Evolutionary conservation across 2,888 invertebrate species (phyloP).

Genomic region (Cephus pulcher): DNA sequence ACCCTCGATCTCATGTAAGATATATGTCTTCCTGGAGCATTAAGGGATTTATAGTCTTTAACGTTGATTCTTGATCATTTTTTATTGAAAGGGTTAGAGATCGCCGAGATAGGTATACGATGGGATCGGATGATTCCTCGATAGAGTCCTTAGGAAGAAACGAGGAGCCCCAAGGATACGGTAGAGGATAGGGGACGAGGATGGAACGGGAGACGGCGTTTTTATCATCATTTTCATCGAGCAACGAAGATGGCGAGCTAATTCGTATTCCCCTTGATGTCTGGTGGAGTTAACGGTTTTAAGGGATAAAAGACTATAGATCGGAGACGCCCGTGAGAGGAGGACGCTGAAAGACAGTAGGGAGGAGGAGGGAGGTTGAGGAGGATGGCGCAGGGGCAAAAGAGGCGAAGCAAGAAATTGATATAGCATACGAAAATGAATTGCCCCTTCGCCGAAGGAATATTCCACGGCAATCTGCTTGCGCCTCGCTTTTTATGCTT

Average conservation of each 20-base stretch:
- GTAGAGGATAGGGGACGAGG: neutral
- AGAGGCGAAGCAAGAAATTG: constrained; percentile 65
- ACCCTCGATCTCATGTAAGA: neutral
- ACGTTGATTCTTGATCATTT: neutral
- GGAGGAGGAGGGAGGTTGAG: constrained; percentile 27
- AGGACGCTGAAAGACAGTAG: constrained; percentile 22
- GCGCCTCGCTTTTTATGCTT: constrained; percentile 59
- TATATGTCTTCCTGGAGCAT: neutral
- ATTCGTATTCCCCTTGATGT: constrained; percentile 65
- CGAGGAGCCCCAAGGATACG: neutral
- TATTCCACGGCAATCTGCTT: constrained; percentile 65
- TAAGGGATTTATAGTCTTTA: neutral
- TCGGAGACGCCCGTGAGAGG: constrained; percentile 44
- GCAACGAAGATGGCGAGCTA: constrained; percentile 55
- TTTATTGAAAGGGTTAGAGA: neutral
- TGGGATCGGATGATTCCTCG: neutral
- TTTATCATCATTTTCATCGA: constrained; percentile 50
- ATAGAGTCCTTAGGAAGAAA: neutral
- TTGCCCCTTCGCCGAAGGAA: constrained; percentile 63
- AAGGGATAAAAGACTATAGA: constrained; percentile 64
- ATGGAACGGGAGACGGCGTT: constrained; percentile 23
- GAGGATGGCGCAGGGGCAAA: constrained; percentile 37
- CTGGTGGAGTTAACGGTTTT: constrained; percentile 64
- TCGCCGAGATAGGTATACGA: neutral
- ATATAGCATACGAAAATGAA: constrained; percentile 67